phyloP scores from a whole-genome alignment of 2,797 vertebrate species.

The Notoglanidium macrostoma region DNA sequence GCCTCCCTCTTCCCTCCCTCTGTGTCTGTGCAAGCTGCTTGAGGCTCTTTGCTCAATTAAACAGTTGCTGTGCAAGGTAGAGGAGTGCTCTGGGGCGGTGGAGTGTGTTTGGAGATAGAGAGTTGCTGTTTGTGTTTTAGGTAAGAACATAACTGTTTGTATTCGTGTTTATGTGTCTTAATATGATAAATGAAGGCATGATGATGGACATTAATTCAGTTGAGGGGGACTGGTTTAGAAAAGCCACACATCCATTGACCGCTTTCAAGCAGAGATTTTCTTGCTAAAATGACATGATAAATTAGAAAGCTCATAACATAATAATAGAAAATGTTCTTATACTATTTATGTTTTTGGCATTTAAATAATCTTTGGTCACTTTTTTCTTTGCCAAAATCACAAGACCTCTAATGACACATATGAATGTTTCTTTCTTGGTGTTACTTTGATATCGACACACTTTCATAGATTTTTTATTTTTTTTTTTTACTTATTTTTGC shows the following conservation, averaged over 20 bases:
- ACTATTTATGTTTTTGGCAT: background rate
- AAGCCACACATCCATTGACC: background rate
- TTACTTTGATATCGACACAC: background rate
- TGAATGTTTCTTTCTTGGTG: background rate
- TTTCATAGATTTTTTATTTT: background rate
- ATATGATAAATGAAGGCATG: background rate
- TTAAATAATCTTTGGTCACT: background rate
- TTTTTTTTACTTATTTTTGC: background rate
- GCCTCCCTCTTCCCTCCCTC: conserved; percentile 40
- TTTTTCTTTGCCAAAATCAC: background rate
- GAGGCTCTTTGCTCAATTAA: conserved; percentile 61
- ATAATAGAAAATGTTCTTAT: background rate
- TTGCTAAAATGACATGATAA: background rate
- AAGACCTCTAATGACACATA: background rate
- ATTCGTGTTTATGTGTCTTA: background rate
- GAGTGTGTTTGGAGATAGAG: conserved; percentile 27
- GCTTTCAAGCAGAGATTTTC: background rate
- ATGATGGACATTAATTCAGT: background rate
- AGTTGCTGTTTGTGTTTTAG: conserved; percentile 62
- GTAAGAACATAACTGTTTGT: conserved; percentile 67
- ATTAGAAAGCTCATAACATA: background rate
- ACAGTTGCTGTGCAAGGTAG: conserved; percentile 55
- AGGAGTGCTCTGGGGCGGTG: conserved; percentile 40
- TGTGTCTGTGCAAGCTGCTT: conserved; percentile 47
- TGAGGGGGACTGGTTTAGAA: background rate